Base-by-base conservation (phyloP, 2,113 vertebrate species). In the Urocolius indicus region DNA sequence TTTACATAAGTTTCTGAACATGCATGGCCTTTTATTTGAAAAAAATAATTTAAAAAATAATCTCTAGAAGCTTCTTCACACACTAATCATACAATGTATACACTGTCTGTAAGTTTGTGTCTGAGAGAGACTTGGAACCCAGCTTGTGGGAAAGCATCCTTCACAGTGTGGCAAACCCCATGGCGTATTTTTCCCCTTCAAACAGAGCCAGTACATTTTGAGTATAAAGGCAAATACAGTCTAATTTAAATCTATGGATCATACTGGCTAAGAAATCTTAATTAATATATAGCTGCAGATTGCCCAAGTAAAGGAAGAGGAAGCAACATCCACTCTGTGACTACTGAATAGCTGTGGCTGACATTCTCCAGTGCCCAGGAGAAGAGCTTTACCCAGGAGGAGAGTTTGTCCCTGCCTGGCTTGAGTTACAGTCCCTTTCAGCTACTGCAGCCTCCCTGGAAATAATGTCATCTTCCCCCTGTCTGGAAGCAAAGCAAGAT, bases 401-500 rank as follows among this genome's bases (percentile, higher is more conserved):
- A 63, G 13, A 29, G 54, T 36, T 75, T 6, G 8, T 18, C 30
- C 20, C 74, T 89, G 34, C 68, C 54, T 57, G 17, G 16, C 22
- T 10, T 24, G 20, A 54, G 30, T 85, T 46, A 10, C 5, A 3
- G 29, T 46, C 38, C 29, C 23, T 72, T 32, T 62, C 27, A 7
- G 30, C 49, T 87, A 34, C 73, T 19, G 2, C 73, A 62, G 17
- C 59, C 45, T 73, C n/a, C 17, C 19, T 43, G 10, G 13, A 20
- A 4, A 34, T 7, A 80, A 38, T 8, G 4, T 41, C 2, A 1
- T 11, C 0, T 0, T 87, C 9, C 30, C 8, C 7, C 0, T 0
- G 23, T 49, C 45, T 84, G 62, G 66, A 87, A 85, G 36, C 24
- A 62, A 69, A 93, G 46, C 45, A n/a, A 21, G 34, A 26, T 0